Evolutionary conservation across 1,140 invertebrate genomes (phyloP), one percentile per base, ranked within the genome.

Genomic region (Agraylea sexmaculata): DNA sequence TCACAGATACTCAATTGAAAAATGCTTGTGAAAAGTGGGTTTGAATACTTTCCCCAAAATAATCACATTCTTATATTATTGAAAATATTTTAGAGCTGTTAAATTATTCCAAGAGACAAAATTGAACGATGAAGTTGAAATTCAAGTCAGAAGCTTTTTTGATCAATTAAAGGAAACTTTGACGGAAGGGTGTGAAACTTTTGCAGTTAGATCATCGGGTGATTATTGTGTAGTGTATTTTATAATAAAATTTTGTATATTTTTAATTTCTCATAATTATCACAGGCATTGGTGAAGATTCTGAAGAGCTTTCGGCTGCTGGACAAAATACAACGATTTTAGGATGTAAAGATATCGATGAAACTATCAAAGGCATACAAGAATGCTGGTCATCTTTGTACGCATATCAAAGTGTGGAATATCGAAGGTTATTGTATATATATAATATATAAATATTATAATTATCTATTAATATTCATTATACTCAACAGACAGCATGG

Each of bases 311-410:
- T 57, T 88, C 84, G 0, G 77, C 80, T 3, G 86, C 87, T n/a
- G 87, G 87, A 15, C 86, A 90, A 65, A 83, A 89, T 60, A 73
- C 76, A 28, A 87, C 83, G 0, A 72, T 78, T 44, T 60, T 90
- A 1, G 81, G 83, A 3, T 70, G 82, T 21, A 56, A 57, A 17
- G 61, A 54, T 6, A 53, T 62, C 20, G 58, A 62, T 4, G 60
- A 77, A 50, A 58, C 87, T 2, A 29, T 75, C 1, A 46, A 60
- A 19, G 74, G 70, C 1, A 59, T 88, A 3, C 60, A 71, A 19
- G 66, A 71, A 28, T 90, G 86, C 53, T 90, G 86, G 86, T 78
- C 75, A 1, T 88, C 85, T 1, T 70, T 85, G 22, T 88, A 76
- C 53, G 68, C 79, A 0, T 76, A 71, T 46, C 77, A 79, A 46